Base-by-base conservation (phyloP, 2,113 vertebrate species). In the Hystrix cristata region DNA sequence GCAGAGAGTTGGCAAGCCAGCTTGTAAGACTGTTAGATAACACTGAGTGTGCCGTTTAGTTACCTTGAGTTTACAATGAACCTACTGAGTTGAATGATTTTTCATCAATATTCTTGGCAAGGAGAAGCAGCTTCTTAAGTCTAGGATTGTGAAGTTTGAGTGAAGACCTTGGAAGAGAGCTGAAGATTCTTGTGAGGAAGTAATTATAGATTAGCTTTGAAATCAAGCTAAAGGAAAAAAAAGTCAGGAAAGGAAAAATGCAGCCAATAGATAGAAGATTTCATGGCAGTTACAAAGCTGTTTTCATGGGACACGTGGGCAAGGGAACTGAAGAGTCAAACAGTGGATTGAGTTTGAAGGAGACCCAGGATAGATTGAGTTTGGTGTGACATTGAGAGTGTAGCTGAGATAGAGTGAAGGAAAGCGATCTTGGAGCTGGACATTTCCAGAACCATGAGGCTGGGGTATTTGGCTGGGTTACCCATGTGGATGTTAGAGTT, bases 211-310 rank as follows among this genome's bases (percentile, higher is more conserved):
- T 80, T 71, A 85, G 83, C 43, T 94, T 7, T 88, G 85, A 81
- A 81, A 83, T 95, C 48, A 89, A 96, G 59, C 81, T 90, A 90
- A 76, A 81, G 78, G 83, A 60, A 97, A 82, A 93, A 87, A 38
- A 79, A 85, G n/a, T 87, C 71, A 87, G 21, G 16, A 55, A n/a
- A 90, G 31, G n/a, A 34, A 95, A 89, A n/a, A 53, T 83, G 51
- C 6, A 38, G 15, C 67, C 46, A 74, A 57, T 43, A 48, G 8
- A 51, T 59, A 46, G 60, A 79, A 62, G 60, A 34, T 69, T 48
- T 95, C 27, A 21, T 59, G 38, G 55, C 48, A 78, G 7, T 31
- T 89, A 34, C 62, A 86, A 94, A 85, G 29, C 87, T 85, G n/a
- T 83, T 91, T 96, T 71, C 57, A 62, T 59, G 29, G 76, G 43